phyloP scores from a whole-genome alignment of 2,113 vertebrate genomes.

The Chauna torquata region DNA sequence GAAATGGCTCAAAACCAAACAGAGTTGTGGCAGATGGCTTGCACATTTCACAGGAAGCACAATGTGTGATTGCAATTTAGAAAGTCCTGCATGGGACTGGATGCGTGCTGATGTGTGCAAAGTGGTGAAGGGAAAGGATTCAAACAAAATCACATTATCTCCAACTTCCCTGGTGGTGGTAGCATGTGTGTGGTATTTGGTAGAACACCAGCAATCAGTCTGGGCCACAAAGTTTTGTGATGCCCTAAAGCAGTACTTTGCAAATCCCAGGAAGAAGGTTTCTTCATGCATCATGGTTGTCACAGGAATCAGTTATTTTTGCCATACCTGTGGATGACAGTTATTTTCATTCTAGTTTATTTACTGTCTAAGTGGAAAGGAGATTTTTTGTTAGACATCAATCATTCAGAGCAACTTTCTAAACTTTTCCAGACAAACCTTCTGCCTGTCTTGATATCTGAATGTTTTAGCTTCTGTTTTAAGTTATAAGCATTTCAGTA shows the following conservation, averaged over 20 bases:
- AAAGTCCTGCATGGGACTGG: neutral
- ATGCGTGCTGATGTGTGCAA: neutral
- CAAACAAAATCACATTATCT: neutral
- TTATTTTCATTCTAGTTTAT: neutral
- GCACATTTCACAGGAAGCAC: conserved; percentile 57
- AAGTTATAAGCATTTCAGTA: neutral
- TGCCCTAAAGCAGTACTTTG: conserved; percentile 18
- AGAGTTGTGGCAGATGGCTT: conserved; percentile 63
- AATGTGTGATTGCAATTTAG: conserved; percentile 11
- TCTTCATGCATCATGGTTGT: neutral
- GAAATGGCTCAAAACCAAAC: conserved; percentile 47
- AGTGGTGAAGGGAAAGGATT: neutral
- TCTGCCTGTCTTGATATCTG: neutral
- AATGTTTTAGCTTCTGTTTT: neutral
- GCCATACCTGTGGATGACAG: conserved; percentile 8
- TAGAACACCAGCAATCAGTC: neutral
- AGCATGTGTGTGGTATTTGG: conserved; percentile 44
- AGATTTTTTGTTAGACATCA: neutral
- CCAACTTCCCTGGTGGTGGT: neutral
- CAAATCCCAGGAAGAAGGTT: neutral
- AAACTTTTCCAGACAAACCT: neutral
- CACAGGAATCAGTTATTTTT: neutral
- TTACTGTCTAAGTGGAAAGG: neutral
- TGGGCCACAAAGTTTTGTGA: neutral
- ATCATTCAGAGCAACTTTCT: neutral